These are phyloP conservation scores for Ptilonorhynchus violaceus DNA, from an alignment of 2,113 vertebrate genomes.

Conservation along the genomic window DNA sequence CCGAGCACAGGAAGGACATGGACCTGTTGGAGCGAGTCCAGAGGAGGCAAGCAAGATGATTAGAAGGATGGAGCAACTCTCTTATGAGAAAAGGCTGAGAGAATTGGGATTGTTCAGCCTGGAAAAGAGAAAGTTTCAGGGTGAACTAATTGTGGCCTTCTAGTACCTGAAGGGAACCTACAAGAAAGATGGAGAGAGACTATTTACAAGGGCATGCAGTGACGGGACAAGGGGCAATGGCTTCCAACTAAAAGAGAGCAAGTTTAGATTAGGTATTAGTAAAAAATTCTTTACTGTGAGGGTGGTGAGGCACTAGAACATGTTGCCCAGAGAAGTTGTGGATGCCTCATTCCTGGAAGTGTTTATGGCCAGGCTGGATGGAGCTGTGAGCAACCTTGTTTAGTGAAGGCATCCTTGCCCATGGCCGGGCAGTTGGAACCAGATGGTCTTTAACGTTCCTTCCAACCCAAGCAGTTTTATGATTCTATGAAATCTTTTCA, in stretches of 20 bases:
- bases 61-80: neutral
- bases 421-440: neutral
- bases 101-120: neutral
- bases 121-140: neutral
- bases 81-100: neutral
- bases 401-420: neutral
- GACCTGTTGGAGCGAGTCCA: fast-evolving
- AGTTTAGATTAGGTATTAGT: neutral
- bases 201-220: neutral
- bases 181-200: neutral
- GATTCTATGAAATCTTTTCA: neutral
- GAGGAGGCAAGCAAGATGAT: neutral
- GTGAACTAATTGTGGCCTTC: neutral
- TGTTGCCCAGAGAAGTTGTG: neutral
- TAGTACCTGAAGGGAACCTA: neutral
- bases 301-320: neutral
- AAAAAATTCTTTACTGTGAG: neutral
- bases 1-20: neutral
- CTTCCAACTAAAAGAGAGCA: neutral
- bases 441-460: neutral
- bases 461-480: neutral
- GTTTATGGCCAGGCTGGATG: neutral
- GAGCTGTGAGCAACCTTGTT: neutral
- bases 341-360: neutral
- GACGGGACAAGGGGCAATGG: neutral